Evolutionary conservation across 2,113 vertebrate genomes (phyloP).

Genomic region (Drymodes brunneopygia): DNA sequence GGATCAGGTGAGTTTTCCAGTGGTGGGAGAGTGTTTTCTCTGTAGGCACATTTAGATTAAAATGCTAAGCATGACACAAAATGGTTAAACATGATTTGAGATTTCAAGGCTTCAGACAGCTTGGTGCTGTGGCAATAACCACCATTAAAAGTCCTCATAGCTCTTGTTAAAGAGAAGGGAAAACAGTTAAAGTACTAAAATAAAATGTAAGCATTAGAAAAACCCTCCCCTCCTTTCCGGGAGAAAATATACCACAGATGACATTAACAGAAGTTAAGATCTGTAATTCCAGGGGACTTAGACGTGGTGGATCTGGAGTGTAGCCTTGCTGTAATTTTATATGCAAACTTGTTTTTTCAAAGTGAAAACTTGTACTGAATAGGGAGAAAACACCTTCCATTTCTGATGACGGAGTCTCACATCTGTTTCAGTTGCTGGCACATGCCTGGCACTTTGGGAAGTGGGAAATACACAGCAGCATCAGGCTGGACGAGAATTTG

Average conservation of each 20-base stretch:
- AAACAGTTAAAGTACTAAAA: background rate
- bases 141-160: background rate
- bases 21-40: background rate
- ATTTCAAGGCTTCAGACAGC: background rate
- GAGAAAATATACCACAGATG: background rate
- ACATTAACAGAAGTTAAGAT: background rate
- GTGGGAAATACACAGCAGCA: background rate
- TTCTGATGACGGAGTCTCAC: background rate
- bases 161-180: background rate
- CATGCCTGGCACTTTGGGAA: background rate
- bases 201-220: background rate
- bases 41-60: background rate
- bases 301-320: background rate
- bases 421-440: background rate
- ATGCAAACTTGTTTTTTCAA: background rate
- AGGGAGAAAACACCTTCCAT: background rate
- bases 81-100: background rate
- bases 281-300: background rate
- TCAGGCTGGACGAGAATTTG: background rate
- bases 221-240: background rate
- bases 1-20: background rate
- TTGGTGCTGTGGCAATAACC: background rate
- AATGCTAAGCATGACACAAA: background rate
- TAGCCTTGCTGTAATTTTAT: background rate
- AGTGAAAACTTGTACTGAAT: fast-evolving